These are phyloP conservation scores for Drosophila bunnanda DNA, from an alignment of 2,888 invertebrate species.

Conservation along the genomic window DNA sequence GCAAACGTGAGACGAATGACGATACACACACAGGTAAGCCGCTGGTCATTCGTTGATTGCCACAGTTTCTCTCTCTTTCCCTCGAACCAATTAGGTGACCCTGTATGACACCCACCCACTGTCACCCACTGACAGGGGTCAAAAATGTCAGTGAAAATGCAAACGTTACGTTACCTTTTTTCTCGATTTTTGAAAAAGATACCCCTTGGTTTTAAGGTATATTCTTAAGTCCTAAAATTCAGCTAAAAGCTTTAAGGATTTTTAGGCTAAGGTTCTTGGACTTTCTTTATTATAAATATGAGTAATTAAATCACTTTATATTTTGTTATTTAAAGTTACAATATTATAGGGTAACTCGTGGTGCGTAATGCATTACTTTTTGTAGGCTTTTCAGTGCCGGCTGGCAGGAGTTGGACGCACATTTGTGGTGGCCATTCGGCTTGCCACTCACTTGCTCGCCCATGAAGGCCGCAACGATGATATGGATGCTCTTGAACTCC, in stretches of 20 bases:
- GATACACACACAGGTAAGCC: slow-evolving; percentile 64
- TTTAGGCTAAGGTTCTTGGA: not conserved
- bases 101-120: slow-evolving; percentile 52
- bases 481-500: slow-evolving; percentile 60
- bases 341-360: not conserved
- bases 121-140: slow-evolving; percentile 17
- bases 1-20: slow-evolving; percentile 45
- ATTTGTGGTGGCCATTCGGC: slow-evolving; percentile 61
- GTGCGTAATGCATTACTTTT: not conserved
- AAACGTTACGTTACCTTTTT: slow-evolving; percentile 45
- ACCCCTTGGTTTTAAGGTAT: not conserved
- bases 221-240: not conserved
- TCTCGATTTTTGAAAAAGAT: not conserved
- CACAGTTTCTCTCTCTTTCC: slow-evolving; percentile 50
- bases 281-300: not conserved
- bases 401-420: slow-evolving; percentile 59
- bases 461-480: slow-evolving; percentile 43
- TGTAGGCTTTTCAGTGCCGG: slow-evolving; percentile 36
- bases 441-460: slow-evolving; percentile 41
- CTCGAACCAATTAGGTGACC: slow-evolving; percentile 73
- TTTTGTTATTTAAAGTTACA: not conserved
- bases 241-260: not conserved
- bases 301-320: not conserved
- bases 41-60: slow-evolving; percentile 77
- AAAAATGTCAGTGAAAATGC: slow-evolving; percentile 67